Evolutionary conservation across 2,113 vertebrate species (phyloP), one percentile per base, ranked within the genome.

Genomic region (Eptatretus burgeri): DNA sequence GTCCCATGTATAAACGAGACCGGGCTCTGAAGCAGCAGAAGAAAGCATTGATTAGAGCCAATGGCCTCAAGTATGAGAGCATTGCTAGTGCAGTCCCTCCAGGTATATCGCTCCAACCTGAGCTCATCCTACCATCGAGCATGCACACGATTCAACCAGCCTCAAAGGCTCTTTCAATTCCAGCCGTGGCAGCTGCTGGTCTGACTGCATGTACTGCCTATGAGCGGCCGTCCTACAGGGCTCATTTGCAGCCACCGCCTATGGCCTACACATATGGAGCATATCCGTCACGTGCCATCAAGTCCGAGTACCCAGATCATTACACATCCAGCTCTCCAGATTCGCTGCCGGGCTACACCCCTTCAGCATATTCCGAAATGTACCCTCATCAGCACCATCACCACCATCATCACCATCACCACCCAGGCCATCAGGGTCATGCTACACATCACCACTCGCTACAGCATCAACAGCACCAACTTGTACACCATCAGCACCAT

Each of bases 1-100:
- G 91, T 71, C 91, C 91, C 14, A 98, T 98, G 91, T 98, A 98
- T 78, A 98, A 98, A 77, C 78, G 91, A 66, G 91, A 98, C 77
- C 78, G 91, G 63, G 91, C 89, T 50, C 64, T 95, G 64, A 98
- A 98, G 72, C 91, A 98, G 68, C 91, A 98, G 73, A 98, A 95
- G 70, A 95, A 95, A 73, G 91, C 91, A 3, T 79, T 98, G 67
- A 95, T 98, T 71, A 79, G 91, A 69, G 91, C 91, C 14, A 95
- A 93, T 12, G 91, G 91, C 76, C 82, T 98, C 60, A 98, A 98
- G 53, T 60, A 60, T 19, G 53, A 60, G 53, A 19, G 9, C 53
- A n/a, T 60, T 12, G 16, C 53, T 19, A 17, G 16, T n/a, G 53
- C 53, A 10, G 19, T 60, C 53, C 16, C 53, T 5, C 53, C 53